Evolutionary conservation across 92 coral and sea anemone genomes (phyloP).

Genomic region (Ricordea florida): DNA sequence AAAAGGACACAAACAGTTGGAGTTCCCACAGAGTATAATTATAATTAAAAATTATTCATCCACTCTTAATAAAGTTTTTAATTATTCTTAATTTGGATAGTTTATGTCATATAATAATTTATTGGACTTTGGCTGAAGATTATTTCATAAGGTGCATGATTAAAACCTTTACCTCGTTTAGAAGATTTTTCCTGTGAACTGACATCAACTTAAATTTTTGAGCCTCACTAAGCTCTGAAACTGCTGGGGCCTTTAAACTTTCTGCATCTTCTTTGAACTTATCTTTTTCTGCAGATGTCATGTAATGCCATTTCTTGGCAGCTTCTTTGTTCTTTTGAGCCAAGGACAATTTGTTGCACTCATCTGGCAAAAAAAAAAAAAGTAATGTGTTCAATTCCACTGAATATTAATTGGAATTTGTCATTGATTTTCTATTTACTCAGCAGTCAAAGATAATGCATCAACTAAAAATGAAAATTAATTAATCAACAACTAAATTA

Average conservation of each 20-base stretch:
- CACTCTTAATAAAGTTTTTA: not conserved
- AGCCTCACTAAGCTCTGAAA: slow-evolving; percentile 40
- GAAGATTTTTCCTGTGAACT: slow-evolving; percentile 43
- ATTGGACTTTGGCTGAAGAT: not conserved
- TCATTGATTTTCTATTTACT: not conserved
- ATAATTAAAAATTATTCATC: too few species aligned
- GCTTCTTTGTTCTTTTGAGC: slow-evolving; percentile 41
- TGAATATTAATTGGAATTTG: not conserved
- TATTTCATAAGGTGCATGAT: not conserved
- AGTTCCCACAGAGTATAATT: too few species aligned
- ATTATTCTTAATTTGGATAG: not conserved
- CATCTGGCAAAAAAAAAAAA: slow-evolving; percentile 24
- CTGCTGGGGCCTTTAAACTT: slow-evolving; percentile 44
- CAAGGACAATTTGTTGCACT: slow-evolving; percentile 50
- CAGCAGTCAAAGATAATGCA: not conserved
- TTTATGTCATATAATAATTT: not conserved
- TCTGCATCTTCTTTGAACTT: slow-evolving; percentile 42
- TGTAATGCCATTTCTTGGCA: slow-evolving; percentile 41
- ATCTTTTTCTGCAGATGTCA: slow-evolving; percentile 48
- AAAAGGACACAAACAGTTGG: too few species aligned
- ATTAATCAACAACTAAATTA: not conserved
- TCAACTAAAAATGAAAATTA: not conserved
- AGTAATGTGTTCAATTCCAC: not conserved
- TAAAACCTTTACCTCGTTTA: slow-evolving; percentile 40
- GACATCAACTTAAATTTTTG: slow-evolving; percentile 41